A percentile compares a stretch with the other conserved stretches of the same genome.
Conservation (phyloP, 2,888 invertebrate species). For the Philonicus albiceps region DNA sequence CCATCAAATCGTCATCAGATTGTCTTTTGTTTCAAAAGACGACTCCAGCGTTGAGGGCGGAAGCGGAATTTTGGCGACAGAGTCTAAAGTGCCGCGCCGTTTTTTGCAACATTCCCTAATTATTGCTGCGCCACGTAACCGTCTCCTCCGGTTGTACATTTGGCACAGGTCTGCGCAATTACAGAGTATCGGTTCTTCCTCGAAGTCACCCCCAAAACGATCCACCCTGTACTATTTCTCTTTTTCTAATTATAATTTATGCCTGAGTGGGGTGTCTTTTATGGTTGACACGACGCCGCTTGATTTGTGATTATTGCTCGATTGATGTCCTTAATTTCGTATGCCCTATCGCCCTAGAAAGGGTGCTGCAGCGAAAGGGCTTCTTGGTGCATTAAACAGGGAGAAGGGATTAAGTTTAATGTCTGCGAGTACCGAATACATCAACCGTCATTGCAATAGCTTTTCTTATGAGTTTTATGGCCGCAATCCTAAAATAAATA, state of each 20-base stretch:
- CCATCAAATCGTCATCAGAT: neutral
- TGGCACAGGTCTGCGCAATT: conserved; percentile 27
- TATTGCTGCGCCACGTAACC: neutral
- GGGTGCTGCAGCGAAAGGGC: neutral
- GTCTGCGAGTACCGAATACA: neutral
- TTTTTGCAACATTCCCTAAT: conserved; percentile 24
- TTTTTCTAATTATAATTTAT: conserved; percentile 50
- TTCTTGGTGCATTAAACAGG: neutral
- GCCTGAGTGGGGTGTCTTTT: conserved; percentile 48
- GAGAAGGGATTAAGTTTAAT: neutral
- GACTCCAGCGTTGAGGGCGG: neutral
- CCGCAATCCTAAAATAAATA: neutral
- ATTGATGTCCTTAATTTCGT: conserved; percentile 50
- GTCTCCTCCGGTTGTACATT: neutral
- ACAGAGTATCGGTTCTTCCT: neutral
- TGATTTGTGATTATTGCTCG: conserved; percentile 50
- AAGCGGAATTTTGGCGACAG: neutral
- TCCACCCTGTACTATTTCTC: conserved; percentile 16
- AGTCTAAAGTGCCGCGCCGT: neutral
- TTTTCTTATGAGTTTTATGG: neutral
- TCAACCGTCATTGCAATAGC: neutral
- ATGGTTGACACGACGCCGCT: conserved; percentile 48
- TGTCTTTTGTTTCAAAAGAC: neutral
- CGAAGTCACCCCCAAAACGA: neutral
- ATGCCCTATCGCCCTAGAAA: conserved; percentile 1